Base-by-base conservation (phyloP, 2,113 vertebrate genomes). In the Brachyhypopomus occidentalis region DNA sequence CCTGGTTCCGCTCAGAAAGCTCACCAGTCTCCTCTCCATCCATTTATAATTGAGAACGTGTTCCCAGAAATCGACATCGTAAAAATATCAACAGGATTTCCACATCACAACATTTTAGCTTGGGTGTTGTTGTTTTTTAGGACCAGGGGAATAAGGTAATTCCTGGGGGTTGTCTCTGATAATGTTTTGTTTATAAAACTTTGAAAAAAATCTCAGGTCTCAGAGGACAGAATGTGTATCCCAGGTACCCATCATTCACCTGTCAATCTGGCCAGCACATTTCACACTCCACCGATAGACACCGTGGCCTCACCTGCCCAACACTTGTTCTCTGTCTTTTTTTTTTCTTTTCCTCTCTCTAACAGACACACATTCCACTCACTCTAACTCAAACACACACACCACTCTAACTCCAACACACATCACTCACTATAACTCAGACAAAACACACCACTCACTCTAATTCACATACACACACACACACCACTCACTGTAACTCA, bases 211-310 rank as follows among this genome's bases (percentile, higher is more conserved):
- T 86, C 84, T 84, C 81, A 78, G 69, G 30, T 88, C 92, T 91
- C 89, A 87, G 84, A 89, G 90, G 92, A 82, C 74, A 92, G 91
- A 91, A 88, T 91, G 91, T 91, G 92, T 94, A 95, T 92, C 90
- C 88, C 92, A 94, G 91, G 90, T 94, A 92, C 93, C 92, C 88
- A 84, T 92, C 93, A 92, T 90, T 90, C 88, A 74, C 87, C 89
- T 92, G 92, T 92, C 94, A 94, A 91, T 94, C 91, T 89, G 19
- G 84, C 83, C 63, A 41, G 80, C 82, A 86, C 83, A 92, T 94
- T 95, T 95, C 92, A 95, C 93, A 94, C 92, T 81, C 92, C 93
- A 89, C 84, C 92, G 93, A 90, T 88, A 91, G 90, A 90, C 89
- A 82, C 25, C 84, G 72, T 85, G 91, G 89, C 85, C 91, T 89